Evolutionary conservation across 2,888 invertebrate species (phyloP).

Genomic region (Lasioglossum oenotherae): DNA sequence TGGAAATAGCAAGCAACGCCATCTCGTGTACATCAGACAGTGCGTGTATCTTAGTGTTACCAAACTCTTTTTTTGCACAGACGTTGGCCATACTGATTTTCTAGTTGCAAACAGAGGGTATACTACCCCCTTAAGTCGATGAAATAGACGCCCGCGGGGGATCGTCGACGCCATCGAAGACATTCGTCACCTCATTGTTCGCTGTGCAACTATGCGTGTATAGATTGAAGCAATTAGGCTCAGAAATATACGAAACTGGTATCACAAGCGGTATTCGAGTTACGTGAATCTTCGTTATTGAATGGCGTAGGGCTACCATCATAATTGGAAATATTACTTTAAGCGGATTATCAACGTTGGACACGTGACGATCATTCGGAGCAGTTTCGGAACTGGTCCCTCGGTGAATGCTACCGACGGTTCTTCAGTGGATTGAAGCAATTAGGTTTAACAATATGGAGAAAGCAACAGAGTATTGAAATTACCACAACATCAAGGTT

Average conservation of each 20-base stretch:
- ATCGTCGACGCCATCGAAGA: conserved; percentile 61
- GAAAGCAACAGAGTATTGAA: not conserved
- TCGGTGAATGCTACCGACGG: not conserved
- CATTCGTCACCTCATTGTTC: conserved; percentile 82
- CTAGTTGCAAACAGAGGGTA: no score
- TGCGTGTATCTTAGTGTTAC: no score
- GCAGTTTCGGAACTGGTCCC: not conserved
- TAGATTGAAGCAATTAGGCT: conserved; percentile 76
- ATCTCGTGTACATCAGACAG: no score
- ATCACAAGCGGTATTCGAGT: not conserved
- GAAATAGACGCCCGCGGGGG: conserved; percentile 61
- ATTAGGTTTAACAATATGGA: conserved; percentile 74
- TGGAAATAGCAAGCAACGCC: no score
- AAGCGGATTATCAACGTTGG: not conserved
- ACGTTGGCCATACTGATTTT: no score
- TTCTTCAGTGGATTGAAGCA: conserved; percentile 48
- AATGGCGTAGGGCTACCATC: not conserved
- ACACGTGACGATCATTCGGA: not conserved
- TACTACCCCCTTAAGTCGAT: no score
- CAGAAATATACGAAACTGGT: conserved; percentile 18
- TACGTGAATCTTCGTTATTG: not conserved
- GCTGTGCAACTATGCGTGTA: conserved; percentile 67
- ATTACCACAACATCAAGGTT: not conserved
- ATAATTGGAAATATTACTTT: conserved; percentile 13
- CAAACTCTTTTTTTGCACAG: no score